These are phyloP conservation scores for Onychomys leucogaster DNA, from an alignment of 2,797 vertebrate species.

Conservation along the genomic window DNA sequence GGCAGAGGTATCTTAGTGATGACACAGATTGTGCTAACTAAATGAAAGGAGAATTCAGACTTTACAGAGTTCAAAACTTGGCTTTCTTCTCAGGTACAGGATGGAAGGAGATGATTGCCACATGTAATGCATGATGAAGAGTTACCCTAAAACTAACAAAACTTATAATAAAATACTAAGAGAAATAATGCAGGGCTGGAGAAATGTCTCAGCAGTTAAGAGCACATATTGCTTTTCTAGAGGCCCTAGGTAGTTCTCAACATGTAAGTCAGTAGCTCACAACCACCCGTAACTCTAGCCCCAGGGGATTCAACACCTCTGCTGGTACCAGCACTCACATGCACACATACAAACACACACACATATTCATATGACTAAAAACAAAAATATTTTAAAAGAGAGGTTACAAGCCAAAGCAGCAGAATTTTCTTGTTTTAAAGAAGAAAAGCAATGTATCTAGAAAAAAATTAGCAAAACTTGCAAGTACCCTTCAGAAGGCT, in stretches of 20 bases:
- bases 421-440: no score
- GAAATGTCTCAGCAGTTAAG: not conserved
- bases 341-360: not conserved
- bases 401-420: not conserved
- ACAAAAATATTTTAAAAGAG: not conserved
- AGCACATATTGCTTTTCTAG: not conserved
- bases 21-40: not conserved
- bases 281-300: not conserved
- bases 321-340: not conserved
- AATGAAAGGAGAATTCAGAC: not conserved
- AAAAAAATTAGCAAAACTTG: not conserved
- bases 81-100: not conserved
- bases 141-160: not conserved
- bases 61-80: not conserved
- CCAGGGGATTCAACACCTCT: not conserved
- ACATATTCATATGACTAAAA: not conserved
- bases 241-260: not conserved
- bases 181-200: not conserved
- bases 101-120: not conserved
- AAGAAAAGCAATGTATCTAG: not conserved
- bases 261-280: no score
- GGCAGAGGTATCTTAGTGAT: not conserved
- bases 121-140: not conserved
- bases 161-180: not conserved
- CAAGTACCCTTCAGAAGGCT: not conserved